These are phyloP conservation scores for Mechanitis mazaeus DNA, from an alignment of 2,888 invertebrate species.

Conservation along the genomic window DNA sequence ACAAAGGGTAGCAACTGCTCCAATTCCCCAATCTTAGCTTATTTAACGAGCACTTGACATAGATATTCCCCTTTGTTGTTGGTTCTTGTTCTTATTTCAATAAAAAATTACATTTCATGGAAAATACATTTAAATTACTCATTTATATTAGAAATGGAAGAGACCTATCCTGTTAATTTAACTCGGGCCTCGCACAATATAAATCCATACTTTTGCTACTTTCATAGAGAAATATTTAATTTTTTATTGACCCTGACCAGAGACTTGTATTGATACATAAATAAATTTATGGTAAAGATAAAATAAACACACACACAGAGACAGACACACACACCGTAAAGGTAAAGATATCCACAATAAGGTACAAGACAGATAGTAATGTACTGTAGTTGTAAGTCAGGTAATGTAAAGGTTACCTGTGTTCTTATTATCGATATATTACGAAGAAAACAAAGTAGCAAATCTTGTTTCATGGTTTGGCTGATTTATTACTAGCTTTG, in stretches of 20 bases:
- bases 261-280: background rate
- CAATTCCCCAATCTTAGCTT: too few species aligned
- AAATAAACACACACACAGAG: background rate
- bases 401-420: slow-evolving; percentile 25
- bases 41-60: too few species aligned
- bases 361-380: slow-evolving; percentile 21
- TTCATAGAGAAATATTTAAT: background rate
- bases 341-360: slow-evolving; percentile 18
- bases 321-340: slow-evolving; percentile 7
- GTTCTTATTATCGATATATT: slow-evolving; percentile 1
- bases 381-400: slow-evolving; percentile 18
- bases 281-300: slow-evolving; percentile 5
- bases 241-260: background rate
- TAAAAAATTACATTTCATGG: too few species aligned
- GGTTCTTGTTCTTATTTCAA: too few species aligned
- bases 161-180: too few species aligned
- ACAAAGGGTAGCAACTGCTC: too few species aligned
- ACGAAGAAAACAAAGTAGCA: too few species aligned
- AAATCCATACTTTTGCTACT: too few species aligned
- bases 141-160: too few species aligned
- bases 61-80: too few species aligned
- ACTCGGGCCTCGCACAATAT: too few species aligned
- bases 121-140: too few species aligned
- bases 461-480: slow-evolving; percentile 8
- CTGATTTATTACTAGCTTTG: background rate